These are phyloP conservation scores for Artemia franciscana DNA, from an alignment of 1,140 invertebrate genomes.

Conservation along the genomic window DNA sequence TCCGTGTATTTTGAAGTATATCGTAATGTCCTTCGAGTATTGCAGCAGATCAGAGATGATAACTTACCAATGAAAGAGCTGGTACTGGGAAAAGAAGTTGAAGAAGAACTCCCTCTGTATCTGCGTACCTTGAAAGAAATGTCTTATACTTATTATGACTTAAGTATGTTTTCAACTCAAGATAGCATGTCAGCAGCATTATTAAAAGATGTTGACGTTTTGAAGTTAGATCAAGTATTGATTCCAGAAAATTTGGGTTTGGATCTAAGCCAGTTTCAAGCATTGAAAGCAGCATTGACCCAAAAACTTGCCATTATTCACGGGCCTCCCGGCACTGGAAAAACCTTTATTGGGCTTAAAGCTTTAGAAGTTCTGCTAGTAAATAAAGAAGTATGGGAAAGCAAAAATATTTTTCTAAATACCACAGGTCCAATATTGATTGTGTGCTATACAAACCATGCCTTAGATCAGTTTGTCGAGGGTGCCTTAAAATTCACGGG, in stretches of 20 bases:
- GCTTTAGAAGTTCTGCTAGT: conserved; percentile 30
- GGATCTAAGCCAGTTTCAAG: neutral
- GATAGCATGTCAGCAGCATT: neutral
- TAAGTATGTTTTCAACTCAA: neutral
- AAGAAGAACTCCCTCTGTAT: neutral
- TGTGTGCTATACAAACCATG: conserved; percentile 29
- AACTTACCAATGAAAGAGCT: neutral
- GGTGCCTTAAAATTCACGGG: conserved; percentile 15
- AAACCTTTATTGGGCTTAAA: conserved; percentile 44
- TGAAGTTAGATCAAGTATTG: neutral
- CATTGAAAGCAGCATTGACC: neutral
- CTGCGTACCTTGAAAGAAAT: neutral
- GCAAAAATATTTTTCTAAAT: conserved; percentile 6
- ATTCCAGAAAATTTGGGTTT: conserved; percentile 13
- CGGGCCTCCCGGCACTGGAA: conserved; percentile 52
- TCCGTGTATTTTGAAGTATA: neutral
- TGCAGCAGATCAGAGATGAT: neutral
- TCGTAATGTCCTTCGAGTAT: neutral
- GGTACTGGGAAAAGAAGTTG: neutral
- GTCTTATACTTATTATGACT: neutral
- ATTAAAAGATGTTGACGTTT: neutral
- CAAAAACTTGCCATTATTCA: neutral
- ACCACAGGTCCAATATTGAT: conserved; percentile 22
- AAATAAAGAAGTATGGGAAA: neutral
- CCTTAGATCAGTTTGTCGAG: conserved; percentile 30